A percentile compares a stretch with the other conserved stretches of the same genome.
These are phyloP conservation scores for Puma concolor DNA, from an alignment of 2,113 vertebrate species.

Conservation along the genomic window DNA sequence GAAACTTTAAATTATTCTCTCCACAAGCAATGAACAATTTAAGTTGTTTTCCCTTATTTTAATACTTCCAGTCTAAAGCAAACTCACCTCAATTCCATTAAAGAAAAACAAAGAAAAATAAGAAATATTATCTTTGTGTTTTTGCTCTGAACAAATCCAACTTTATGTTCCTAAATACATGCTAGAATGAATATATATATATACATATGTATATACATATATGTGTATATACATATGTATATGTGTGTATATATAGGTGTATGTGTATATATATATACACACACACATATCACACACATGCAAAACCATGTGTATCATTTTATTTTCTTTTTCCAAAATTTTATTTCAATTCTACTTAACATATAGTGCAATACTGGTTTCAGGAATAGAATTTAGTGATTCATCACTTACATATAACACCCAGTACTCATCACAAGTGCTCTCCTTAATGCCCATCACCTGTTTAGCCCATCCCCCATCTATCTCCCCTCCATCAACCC, in stretches of 20 bases:
- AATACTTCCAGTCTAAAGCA: constrained; percentile 34
- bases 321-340: too few relatives aligned
- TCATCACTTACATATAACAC: too few relatives aligned
- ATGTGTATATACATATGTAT: too few relatives aligned
- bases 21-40: constrained; percentile 32
- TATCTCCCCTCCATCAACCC: too few relatives aligned
- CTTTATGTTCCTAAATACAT: not conserved
- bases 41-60: constrained; percentile 34
- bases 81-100: constrained; percentile 25
- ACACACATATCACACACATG: not conserved
- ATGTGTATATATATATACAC: not conserved
- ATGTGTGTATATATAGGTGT: too few relatives aligned
- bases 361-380: too few relatives aligned
- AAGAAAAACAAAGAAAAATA: constrained; percentile 40
- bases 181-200: not conserved
- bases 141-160: constrained; percentile 24
- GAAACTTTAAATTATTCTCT: constrained; percentile 45
- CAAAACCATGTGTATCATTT: constrained; percentile 33
- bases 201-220: not conserved
- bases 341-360: too few relatives aligned
- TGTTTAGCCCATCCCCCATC: too few relatives aligned
- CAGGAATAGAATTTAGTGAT: too few relatives aligned
- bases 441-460: too few relatives aligned
- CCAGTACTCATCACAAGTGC: too few relatives aligned
- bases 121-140: not conserved